A percentile compares a stretch with the other conserved stretches of the same genome.
phyloP scores from a whole-genome alignment of 2,888 invertebrate species.

The Eremobia ochroleuca region DNA sequence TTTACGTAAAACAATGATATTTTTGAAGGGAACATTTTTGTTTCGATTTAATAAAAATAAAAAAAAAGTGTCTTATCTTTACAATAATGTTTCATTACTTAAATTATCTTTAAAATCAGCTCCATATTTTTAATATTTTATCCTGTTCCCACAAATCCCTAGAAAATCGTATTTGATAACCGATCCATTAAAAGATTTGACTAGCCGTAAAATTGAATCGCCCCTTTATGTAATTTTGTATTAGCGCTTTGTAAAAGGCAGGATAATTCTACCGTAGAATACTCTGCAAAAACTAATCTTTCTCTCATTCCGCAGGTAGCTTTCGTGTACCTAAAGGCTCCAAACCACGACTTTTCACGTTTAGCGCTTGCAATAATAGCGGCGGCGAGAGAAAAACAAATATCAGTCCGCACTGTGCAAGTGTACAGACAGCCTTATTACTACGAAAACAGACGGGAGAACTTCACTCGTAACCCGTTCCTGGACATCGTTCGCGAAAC shows the following conservation, averaged over 20 bases:
- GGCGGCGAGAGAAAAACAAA: conserved; percentile 93
- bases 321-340: conserved; percentile 95
- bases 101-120: background rate
- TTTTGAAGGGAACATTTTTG: background rate
- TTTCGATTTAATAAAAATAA: too few species aligned
- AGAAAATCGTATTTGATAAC: conserved; percentile 30
- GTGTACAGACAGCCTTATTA: conserved; percentile 91
- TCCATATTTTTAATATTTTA: background rate
- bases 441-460: conserved; percentile 92
- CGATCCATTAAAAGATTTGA: conserved; percentile 26
- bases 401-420: conserved; percentile 92
- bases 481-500: conserved; percentile 95
- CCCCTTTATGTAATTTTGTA: conserved; percentile 25
- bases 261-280: conserved; percentile 7
- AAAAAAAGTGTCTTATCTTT: background rate
- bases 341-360: conserved; percentile 94
- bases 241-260: conserved; percentile 20
- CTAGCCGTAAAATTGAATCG: conserved; percentile 51
- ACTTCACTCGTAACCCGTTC: conserved; percentile 96
- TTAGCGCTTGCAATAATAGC: conserved; percentile 95
- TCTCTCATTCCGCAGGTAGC: conserved; percentile 92
- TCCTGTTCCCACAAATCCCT: conserved; percentile 3
- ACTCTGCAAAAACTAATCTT: conserved; percentile 28
- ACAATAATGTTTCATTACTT: background rate
- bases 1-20: background rate